Evolutionary conservation across 2,113 vertebrate species (phyloP).

Genomic region (Sebastes fasciatus): DNA sequence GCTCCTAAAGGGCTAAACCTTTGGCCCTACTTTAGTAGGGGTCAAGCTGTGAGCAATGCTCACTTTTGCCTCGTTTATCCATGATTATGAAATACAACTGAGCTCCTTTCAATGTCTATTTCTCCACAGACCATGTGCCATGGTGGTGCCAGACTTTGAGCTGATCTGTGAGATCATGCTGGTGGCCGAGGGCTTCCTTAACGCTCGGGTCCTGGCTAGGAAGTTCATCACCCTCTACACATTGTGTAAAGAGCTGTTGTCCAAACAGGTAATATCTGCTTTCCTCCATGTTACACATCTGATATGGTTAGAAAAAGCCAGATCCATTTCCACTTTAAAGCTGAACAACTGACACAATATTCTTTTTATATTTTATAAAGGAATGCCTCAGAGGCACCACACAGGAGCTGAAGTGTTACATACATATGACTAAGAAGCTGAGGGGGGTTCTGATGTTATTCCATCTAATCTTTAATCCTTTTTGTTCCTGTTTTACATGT

Average conservation of each 20-base stretch:
- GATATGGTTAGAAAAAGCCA: background rate
- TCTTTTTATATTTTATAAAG: slow-evolving; percentile 21
- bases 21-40: too few species aligned
- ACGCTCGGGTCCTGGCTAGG: slow-evolving; percentile 89
- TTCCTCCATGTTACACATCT: background rate
- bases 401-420: slow-evolving; percentile 28
- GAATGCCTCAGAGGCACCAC: slow-evolving; percentile 8
- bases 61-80: background rate
- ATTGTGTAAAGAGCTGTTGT: slow-evolving; percentile 95
- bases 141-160: slow-evolving; percentile 98
- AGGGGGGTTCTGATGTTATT: slow-evolving; percentile 29
- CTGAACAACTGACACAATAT: background rate
- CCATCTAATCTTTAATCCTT: slow-evolving; percentile 31
- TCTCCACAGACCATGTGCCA: slow-evolving; percentile 91
- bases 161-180: slow-evolving; percentile 99
- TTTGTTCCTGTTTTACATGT: slow-evolving; percentile 35
- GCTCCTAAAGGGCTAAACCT: too few species aligned
- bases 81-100: background rate
- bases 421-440: slow-evolving; percentile 46
- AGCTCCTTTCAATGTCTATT: background rate
- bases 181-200: slow-evolving; percentile 95
- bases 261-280: slow-evolving; percentile 90
- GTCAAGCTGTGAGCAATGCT: too few species aligned
- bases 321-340: slow-evolving; percentile 8
- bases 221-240: slow-evolving; percentile 97